Evolutionary conservation across 2,113 vertebrate genomes (phyloP).

Genomic region (Equus quagga): DNA sequence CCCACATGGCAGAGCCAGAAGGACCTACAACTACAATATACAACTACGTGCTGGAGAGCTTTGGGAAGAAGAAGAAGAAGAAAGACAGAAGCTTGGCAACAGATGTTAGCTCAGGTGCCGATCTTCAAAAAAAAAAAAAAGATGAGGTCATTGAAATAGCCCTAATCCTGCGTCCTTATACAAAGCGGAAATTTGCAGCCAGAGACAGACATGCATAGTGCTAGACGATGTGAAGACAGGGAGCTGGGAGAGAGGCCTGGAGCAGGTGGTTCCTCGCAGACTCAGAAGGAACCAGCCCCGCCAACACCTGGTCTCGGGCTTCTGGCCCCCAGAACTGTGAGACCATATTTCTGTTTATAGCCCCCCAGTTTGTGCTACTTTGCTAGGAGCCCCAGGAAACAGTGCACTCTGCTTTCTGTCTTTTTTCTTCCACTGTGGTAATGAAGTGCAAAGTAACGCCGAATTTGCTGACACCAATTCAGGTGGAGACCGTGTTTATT

Average conservation of each 20-base stretch:
- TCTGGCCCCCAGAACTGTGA: neutral
- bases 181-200: neutral
- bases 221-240: no score
- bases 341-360: neutral
- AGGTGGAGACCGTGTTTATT: accelerated
- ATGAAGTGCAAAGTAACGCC: no score
- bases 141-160: neutral
- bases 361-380: no score
- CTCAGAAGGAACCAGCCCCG: neutral
- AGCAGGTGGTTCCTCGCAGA: neutral
- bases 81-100: no score
- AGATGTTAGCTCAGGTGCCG: no score
- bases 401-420: neutral
- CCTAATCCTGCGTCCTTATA: neutral
- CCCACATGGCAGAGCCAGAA: no score
- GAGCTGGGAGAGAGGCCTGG: accelerated
- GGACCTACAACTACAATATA: no score
- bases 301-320: accelerated
- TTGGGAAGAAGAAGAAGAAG: no score
- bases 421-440: accelerated
- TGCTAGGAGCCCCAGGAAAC: neutral
- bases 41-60: no score
- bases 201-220: no score
- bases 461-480: accelerated
- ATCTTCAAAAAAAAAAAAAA: no score